A percentile compares a stretch with the other conserved stretches of the same genome.
Conservation (phyloP, 2,888 invertebrate species). For the Ctenicera cuprea region DNA sequence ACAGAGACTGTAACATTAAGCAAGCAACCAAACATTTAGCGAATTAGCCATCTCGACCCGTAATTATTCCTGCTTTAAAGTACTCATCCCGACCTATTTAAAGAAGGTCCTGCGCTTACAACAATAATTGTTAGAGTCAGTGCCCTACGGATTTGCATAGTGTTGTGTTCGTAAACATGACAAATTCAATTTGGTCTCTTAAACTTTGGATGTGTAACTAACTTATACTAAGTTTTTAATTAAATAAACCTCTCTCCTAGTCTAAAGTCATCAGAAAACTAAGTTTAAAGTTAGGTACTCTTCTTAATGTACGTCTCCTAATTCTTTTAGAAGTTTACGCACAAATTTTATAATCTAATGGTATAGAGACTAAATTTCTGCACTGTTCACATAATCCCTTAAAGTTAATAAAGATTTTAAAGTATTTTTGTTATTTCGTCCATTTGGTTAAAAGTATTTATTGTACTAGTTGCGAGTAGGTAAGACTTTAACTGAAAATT, state of each 20-base stretch:
- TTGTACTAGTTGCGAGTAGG: too few relatives aligned
- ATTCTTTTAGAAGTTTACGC: too few relatives aligned
- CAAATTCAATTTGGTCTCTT: slow-evolving; percentile 54
- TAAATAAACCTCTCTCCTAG: slow-evolving; percentile 43
- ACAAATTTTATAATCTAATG: too few relatives aligned
- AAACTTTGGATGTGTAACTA: slow-evolving; percentile 48
- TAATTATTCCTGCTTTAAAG: slow-evolving; percentile 57
- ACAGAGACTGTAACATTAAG: slow-evolving; percentile 57
- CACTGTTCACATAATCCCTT: too few relatives aligned
- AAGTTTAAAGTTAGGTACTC: slow-evolving; percentile 37
- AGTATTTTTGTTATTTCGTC: too few relatives aligned
- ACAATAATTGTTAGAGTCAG: slow-evolving; percentile 48
- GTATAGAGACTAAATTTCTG: too few relatives aligned
- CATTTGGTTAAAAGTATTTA: too few relatives aligned
- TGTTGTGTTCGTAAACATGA: slow-evolving; percentile 55
- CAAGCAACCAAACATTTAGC: slow-evolving; percentile 57
- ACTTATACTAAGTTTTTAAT: slow-evolving; percentile 50
- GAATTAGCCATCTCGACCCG: slow-evolving; percentile 57
- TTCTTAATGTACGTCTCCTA: too few relatives aligned
- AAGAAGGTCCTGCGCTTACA: slow-evolving; percentile 49
- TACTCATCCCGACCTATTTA: slow-evolving; percentile 46
- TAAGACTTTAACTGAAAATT: too few relatives aligned
- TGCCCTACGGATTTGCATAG: slow-evolving; percentile 55
- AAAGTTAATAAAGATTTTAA: too few relatives aligned
- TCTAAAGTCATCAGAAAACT: slow-evolving; percentile 42